Conservation (phyloP, 2,113 vertebrate genomes). For the Progne subis region DNA sequence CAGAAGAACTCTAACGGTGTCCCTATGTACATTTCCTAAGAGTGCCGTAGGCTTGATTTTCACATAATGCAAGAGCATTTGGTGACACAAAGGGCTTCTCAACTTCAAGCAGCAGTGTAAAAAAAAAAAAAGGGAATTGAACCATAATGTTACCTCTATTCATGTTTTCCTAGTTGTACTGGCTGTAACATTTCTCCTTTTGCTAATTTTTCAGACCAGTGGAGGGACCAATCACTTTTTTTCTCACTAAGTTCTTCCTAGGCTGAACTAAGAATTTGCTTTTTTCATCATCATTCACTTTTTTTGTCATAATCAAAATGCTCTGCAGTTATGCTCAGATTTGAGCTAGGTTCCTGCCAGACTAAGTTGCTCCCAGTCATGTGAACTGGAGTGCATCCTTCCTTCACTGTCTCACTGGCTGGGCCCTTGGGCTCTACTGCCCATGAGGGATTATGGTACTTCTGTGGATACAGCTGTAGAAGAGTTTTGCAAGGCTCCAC, state of each 20-base stretch:
- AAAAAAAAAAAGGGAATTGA: background rate
- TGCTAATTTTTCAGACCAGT: background rate
- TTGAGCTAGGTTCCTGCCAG: background rate
- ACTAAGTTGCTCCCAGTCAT: background rate
- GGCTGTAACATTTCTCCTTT: background rate
- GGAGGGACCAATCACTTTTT: background rate
- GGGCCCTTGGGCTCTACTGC: background rate
- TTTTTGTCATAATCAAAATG: background rate
- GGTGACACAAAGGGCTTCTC: background rate
- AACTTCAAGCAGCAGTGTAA: background rate
- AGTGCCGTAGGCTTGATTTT: background rate
- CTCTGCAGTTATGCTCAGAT: rapidly evolving
- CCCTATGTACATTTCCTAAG: background rate
- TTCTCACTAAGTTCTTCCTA: background rate
- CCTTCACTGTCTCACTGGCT: rapidly evolving
- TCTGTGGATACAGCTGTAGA: background rate
- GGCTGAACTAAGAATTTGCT: background rate
- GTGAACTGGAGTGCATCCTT: background rate
- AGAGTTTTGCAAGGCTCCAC: background rate
- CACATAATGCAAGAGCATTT: background rate
- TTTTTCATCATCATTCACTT: background rate
- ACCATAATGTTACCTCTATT: background rate
- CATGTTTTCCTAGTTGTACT: background rate
- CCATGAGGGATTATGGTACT: background rate
- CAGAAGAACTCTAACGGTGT: background rate